Base-by-base conservation (phyloP, 2,113 vertebrate species). In the Alexandromys fortis region DNA sequence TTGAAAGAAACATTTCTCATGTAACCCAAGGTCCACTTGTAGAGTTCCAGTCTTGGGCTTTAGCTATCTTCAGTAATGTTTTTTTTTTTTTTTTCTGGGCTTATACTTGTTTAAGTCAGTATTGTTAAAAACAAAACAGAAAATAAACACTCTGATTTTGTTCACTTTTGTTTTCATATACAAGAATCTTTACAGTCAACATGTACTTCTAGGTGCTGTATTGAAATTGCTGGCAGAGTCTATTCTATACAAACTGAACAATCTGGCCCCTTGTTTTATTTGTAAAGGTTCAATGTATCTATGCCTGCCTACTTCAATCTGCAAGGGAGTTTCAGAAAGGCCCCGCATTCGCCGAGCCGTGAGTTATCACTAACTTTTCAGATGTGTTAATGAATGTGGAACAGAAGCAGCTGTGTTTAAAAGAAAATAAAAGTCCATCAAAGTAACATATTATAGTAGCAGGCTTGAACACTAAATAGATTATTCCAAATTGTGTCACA, bases 191-290 rank as follows among this genome's bases (percentile, higher is more conserved):
- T 98, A 98, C 97, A 97, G 97, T 98, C 98, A 98, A 98, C 97
- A 75, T 99, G 98, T 99, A 97, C 98, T 98, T 98, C 97, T 99
- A 98, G 98, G 98, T 99, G 98, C 98, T 99, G 98, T 99, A 98
- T 99, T 99, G 98, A 99, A 99, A 98, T 98, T 99, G 98, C 98
- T 99, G 98, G 98, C 98, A 98, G 98, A 98, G 96, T 98, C 98
- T 98, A 98, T 98, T 98, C 98, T 99, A 98, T 99, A 99, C 99
- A 99, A 98, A 99, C 98, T 99, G 99, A 99, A 99, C 99, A 99
- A 99, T 99, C 98, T 99, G 98, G 98, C 99, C 98, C 99, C 99
- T 99, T 99, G 99, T 99, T 99, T 99, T 98, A 99, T 99, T 99
- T 98, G 99, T 98, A 99, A 99, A 99, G 99, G 99, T 99, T 99